A percentile compares a stretch with the other conserved stretches of the same genome.
Conservation (phyloP, 2,113 vertebrate genomes). For the Thinocorus orbignyianus region DNA sequence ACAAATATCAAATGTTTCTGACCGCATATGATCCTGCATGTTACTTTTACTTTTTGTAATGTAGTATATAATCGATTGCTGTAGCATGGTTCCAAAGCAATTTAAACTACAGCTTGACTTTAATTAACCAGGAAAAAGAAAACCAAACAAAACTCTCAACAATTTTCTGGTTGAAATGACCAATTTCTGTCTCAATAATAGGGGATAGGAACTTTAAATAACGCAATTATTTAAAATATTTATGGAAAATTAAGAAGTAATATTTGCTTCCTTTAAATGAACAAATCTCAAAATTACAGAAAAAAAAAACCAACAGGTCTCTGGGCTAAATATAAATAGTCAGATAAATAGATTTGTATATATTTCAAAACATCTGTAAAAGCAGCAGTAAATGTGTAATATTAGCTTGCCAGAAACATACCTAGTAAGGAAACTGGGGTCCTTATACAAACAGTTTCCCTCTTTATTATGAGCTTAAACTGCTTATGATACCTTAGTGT, state of each 20-base stretch:
- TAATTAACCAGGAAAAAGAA: neutral
- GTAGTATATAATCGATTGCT: neutral
- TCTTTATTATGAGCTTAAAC: neutral
- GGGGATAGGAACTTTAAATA: neutral
- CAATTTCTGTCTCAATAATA: neutral
- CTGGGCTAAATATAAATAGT: neutral
- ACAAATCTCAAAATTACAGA: neutral
- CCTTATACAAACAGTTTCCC: neutral
- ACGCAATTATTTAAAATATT: neutral
- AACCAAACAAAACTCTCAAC: neutral
- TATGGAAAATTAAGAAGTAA: neutral
- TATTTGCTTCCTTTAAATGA: neutral
- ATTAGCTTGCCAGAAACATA: neutral
- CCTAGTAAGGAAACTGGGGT: neutral
- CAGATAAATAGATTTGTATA: neutral
- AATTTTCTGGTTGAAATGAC: fast-evolving
- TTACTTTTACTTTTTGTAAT: neutral
- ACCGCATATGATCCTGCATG: neutral
- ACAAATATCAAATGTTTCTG: neutral
- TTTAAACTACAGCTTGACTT: neutral
- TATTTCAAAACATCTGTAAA: neutral
- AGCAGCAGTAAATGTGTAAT: neutral
- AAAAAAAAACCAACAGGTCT: neutral
- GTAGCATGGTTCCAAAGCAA: neutral
- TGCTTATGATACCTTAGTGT: neutral